A percentile compares a stretch with the other conserved stretches of the same genome.
Conservation (phyloP, 2,797 vertebrate genomes). For the Eulemur rubriventer region DNA sequence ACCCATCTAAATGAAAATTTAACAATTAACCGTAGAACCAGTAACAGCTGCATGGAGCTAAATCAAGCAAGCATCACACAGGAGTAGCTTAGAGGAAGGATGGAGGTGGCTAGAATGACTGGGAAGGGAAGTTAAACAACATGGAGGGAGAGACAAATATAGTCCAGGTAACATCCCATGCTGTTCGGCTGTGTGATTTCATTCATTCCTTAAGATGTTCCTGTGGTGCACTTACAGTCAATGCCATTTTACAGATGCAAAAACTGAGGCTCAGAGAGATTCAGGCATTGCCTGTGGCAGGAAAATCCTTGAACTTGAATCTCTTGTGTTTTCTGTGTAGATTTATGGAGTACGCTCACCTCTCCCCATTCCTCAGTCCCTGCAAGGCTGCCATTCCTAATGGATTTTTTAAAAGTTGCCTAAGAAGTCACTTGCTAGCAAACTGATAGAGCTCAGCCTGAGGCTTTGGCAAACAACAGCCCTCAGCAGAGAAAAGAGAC, state of each 20-base stretch:
- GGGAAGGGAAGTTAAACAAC: not conserved
- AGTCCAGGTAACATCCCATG: too few relatives aligned
- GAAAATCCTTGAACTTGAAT: not conserved
- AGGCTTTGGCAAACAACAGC: not conserved
- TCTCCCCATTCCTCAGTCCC: not conserved
- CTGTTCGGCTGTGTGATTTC: not conserved
- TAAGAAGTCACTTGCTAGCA: constrained; percentile 12
- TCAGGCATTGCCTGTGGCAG: not conserved
- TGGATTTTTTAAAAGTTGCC: not conserved
- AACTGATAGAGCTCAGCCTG: not conserved
- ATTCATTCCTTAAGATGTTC: not conserved
- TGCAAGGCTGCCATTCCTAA: not conserved
- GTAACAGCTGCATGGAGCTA: not conserved
- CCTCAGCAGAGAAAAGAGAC: not conserved
- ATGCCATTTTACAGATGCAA: not conserved
- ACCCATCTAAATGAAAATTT: not conserved
- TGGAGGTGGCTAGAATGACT: not conserved
- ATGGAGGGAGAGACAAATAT: not conserved
- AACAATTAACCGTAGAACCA: not conserved
- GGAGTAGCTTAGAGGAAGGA: not conserved
- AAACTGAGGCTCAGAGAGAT: not conserved
- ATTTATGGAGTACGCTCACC: not conserved
- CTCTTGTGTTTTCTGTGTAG: not conserved
- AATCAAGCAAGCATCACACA: not conserved
- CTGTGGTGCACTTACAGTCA: rapidly evolving